Percentiles rank a stretch among this genome's conserved stretches.
Evolutionary conservation across 2,888 invertebrate species (phyloP).

Genomic region (Callimorpha dominula): DNA sequence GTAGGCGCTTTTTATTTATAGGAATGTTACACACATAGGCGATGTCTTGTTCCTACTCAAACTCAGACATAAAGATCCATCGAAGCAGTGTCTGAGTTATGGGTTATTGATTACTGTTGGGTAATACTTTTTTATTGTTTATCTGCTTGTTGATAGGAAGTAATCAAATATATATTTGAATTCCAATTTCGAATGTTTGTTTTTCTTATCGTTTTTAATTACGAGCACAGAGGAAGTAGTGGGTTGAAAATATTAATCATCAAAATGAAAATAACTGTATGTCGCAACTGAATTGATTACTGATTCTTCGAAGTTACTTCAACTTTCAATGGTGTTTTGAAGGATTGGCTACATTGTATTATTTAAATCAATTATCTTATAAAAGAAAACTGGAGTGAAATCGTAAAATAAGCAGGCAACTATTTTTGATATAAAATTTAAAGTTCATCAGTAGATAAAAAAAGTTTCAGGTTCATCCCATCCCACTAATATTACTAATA

Average conservation of each 20-base stretch:
- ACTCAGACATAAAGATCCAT: slow-evolving; percentile 38
- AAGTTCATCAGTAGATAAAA: neutral
- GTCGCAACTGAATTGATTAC: slow-evolving; percentile 1
- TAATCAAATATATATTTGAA: slow-evolving; percentile 44
- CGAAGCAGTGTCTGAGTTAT: slow-evolving; percentile 41
- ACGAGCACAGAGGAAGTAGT: slow-evolving; percentile 14
- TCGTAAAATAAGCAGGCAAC: neutral
- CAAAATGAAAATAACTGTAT: neutral
- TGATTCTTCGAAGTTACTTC: neutral
- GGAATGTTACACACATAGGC: slow-evolving; percentile 28
- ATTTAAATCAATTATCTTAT: neutral
- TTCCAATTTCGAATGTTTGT: slow-evolving; percentile 35
- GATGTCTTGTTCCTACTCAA: slow-evolving; percentile 40
- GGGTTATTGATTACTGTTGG: slow-evolving; percentile 42
- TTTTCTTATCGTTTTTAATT: slow-evolving; percentile 36
- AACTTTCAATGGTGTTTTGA: neutral
- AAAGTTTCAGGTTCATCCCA: neutral
- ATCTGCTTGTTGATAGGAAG: slow-evolving; percentile 39
- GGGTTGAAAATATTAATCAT: slow-evolving; percentile 12
- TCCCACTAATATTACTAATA: too few relatives aligned
- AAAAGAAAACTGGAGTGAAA: neutral
- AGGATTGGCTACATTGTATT: neutral
- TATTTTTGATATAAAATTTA: neutral
- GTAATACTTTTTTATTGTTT: slow-evolving; percentile 41
- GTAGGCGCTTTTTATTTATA: slow-evolving; percentile 28